Conservation (phyloP, 2,113 vertebrate species). For the Tachysurus fulvidraco region DNA sequence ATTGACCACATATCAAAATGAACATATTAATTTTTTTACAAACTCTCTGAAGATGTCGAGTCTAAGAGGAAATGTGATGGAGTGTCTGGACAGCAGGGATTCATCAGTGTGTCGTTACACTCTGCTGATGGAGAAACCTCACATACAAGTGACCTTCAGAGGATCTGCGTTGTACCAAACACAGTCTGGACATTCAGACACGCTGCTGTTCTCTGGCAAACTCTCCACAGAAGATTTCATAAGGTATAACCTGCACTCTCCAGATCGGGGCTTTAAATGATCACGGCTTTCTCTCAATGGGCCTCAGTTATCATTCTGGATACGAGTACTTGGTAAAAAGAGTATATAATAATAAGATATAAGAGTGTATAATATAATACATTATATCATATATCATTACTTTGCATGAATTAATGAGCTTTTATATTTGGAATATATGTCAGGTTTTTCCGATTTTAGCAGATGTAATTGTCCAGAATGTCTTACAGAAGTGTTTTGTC, state of each 20-base stretch:
- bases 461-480: not conserved
- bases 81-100: conserved; percentile 21
- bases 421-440: not conserved
- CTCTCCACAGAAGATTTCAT: conserved; percentile 85
- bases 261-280: not conserved
- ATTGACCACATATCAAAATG: not conserved
- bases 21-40: not conserved
- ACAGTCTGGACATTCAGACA: conserved; percentile 60
- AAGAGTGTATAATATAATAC: too few species aligned
- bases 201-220: conserved; percentile 75
- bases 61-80: conserved; percentile 47
- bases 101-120: conserved; percentile 39
- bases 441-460: not conserved
- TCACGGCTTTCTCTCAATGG: too few species aligned
- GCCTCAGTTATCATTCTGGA: not conserved
- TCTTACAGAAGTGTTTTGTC: not conserved
- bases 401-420: not conserved
- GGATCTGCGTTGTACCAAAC: conserved; percentile 73
- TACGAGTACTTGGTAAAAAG: not conserved
- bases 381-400: not conserved
- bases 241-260: conserved; percentile 74
- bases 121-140: conserved; percentile 76
- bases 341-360: not conserved
- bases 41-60: conserved; percentile 21
- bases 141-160: conserved; percentile 69